phyloP scores from a whole-genome alignment of 2,888 invertebrate species.

The Nezara viridula region DNA sequence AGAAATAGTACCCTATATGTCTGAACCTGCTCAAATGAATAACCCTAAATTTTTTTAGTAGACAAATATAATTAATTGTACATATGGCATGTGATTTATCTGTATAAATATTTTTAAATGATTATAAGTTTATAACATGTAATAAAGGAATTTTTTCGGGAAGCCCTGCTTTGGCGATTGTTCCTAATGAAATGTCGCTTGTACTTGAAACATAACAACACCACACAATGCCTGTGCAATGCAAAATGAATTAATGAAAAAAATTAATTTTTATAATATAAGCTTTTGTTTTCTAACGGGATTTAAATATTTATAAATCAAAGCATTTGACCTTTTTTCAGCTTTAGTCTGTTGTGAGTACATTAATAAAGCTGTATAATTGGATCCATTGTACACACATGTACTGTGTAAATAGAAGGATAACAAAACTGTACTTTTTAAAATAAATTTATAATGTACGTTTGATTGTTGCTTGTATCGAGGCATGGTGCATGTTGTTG shows the following conservation, averaged over 20 bases:
- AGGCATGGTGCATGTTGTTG: conserved; percentile 58
- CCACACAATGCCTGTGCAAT: conserved; percentile 61
- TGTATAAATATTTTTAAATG: conserved; percentile 29
- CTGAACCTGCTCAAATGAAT: conserved; percentile 32
- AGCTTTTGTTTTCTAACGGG: conserved; percentile 19
- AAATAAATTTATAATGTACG: conserved; percentile 53
- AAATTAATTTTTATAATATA: neutral
- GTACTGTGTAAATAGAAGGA: conserved; percentile 51
- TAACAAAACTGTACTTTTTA: conserved; percentile 22
- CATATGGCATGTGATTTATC: conserved; percentile 56
- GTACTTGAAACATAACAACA: conserved; percentile 57
- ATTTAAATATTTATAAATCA: neutral
- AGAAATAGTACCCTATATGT: conserved; percentile 16
- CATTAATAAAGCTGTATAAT: conserved; percentile 27
- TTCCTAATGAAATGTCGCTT: conserved; percentile 58
- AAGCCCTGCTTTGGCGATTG: conserved; percentile 60
- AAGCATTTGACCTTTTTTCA: conserved; percentile 43
- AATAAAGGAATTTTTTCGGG: conserved; percentile 42
- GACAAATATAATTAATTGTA: conserved; percentile 54
- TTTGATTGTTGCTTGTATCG: conserved; percentile 59
- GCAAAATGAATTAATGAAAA: conserved; percentile 47
- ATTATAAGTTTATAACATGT: conserved; percentile 5
- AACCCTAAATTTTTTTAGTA: conserved; percentile 53
- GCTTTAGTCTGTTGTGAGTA: conserved; percentile 46
- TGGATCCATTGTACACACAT: conserved; percentile 56